phyloP scores from a whole-genome alignment of 2,888 invertebrate species.

The Linhomoeus sp. region DNA sequence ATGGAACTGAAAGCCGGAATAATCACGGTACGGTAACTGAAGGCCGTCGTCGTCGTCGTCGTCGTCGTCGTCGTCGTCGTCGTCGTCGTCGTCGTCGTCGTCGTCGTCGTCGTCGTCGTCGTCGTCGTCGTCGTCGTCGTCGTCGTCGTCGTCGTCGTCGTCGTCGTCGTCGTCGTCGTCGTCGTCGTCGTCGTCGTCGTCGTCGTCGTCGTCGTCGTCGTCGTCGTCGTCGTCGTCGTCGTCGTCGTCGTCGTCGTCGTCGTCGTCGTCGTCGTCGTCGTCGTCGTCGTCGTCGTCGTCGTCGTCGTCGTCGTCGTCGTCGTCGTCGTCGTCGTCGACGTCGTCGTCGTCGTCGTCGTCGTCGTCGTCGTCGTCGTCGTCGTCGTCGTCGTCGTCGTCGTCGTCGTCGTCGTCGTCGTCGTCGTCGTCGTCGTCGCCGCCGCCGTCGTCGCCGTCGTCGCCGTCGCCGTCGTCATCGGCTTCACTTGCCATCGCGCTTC shows the following conservation, averaged over 20 bases:
- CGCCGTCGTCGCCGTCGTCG: neutral
- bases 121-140: neutral
- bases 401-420: neutral
- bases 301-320: neutral
- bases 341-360: neutral
- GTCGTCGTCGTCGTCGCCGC: neutral
- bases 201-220: neutral
- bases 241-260: neutral
- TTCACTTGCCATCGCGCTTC: no score
- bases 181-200: neutral
- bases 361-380: neutral
- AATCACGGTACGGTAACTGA: no score
- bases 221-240: neutral
- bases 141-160: neutral
- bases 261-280: neutral
- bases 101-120: neutral
- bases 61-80: neutral
- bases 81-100: neutral
- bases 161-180: neutral
- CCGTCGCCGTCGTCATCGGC: neutral
- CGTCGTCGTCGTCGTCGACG: neutral
- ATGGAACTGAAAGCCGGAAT: no score
- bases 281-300: neutral
- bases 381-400: neutral
- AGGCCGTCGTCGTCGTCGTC: conserved; percentile 35